A percentile compares a stretch with the other conserved stretches of the same genome.
phyloP scores from a whole-genome alignment of 2,113 vertebrate species.

The Romanogobio albipinnatus region DNA sequence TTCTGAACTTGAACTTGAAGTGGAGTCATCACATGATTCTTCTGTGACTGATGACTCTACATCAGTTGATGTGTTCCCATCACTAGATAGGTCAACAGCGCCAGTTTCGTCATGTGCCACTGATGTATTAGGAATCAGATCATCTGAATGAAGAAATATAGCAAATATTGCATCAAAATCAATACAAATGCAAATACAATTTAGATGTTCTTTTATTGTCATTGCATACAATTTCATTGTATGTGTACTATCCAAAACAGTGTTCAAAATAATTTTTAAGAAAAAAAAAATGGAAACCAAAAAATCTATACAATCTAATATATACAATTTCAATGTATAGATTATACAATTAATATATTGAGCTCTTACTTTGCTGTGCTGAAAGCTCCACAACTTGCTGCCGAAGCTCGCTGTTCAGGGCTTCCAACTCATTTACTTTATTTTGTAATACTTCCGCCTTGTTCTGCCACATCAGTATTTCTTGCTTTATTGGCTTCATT shows the following conservation, averaged over 20 bases:
- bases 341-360: not conserved
- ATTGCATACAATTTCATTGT: not conserved
- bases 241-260: not conserved
- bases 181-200: not conserved
- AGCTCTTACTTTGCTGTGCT: not conserved
- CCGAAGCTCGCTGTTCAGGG: not conserved
- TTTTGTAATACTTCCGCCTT: not conserved
- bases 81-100: not conserved
- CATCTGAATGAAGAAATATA: not conserved
- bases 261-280: not conserved
- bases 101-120: not conserved
- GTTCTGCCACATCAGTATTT: slow-evolving; percentile 3
- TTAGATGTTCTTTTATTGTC: not conserved
- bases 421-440: slow-evolving; percentile 6
- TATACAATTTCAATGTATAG: not conserved
- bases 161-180: not conserved
- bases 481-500: slow-evolving; percentile 17
- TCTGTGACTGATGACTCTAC: not conserved
- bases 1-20: slow-evolving; percentile 19
- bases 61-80: not conserved
- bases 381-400: not conserved
- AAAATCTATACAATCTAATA: not conserved
- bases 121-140: not conserved
- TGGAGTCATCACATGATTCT: not conserved
- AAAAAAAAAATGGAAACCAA: not conserved